A percentile compares a stretch with the other conserved stretches of the same genome.
Conservation (phyloP, 2,113 vertebrate genomes). For the Megaceryle torquata region DNA sequence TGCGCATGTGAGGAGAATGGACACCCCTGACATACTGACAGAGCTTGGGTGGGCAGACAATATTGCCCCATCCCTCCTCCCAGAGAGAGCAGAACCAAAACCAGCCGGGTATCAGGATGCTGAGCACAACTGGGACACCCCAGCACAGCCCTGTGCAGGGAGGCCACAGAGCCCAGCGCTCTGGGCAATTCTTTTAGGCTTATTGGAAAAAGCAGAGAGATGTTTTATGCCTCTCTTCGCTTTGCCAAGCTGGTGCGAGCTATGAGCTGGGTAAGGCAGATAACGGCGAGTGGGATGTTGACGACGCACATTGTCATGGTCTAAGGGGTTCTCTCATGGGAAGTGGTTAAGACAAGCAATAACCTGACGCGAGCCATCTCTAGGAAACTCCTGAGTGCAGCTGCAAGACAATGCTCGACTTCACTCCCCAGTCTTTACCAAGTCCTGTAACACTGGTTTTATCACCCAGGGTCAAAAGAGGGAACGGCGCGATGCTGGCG, state of each 20-base stretch:
- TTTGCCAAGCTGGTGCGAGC: neutral
- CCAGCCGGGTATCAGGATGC: rapidly evolving
- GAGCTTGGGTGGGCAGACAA: neutral
- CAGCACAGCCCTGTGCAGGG: neutral
- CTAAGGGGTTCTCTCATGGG: neutral
- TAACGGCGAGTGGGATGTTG: neutral
- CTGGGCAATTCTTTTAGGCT: neutral
- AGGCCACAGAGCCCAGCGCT: neutral
- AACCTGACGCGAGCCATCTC: neutral
- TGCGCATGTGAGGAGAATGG: rapidly evolving
- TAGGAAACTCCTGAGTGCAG: neutral
- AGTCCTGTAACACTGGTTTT: neutral
- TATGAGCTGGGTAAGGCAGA: neutral
- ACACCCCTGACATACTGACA: neutral
- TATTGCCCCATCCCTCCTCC: neutral
- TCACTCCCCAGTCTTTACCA: neutral
- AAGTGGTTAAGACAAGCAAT: neutral
- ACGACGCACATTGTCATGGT: neutral
- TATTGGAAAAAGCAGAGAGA: neutral
- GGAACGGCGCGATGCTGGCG: neutral
- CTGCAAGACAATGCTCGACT: neutral
- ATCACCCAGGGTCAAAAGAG: neutral
- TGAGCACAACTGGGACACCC: neutral
- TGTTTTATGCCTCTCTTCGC: neutral
- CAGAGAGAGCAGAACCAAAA: neutral